Base-by-base conservation (phyloP, 2,797 vertebrate genomes). In the Crenuchus spilurus region DNA sequence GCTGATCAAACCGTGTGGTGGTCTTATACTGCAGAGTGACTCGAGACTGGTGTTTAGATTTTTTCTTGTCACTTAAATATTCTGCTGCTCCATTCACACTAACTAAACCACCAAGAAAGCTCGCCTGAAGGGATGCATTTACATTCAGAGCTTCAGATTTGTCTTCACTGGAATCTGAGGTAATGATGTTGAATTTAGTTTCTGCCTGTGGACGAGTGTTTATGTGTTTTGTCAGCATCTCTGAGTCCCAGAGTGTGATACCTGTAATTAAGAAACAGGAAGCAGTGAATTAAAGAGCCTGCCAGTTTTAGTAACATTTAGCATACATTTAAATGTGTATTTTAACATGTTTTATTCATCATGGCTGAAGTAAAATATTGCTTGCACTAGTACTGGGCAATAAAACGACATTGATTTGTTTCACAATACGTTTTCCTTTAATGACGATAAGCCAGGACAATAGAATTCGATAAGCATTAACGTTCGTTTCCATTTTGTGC, bases 171-270 rank as follows among this genome's bases (percentile, higher is more conserved):
- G 82, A 80, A 42, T 87, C 84, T 2, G 83, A 82, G 1, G 73
- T 35, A 51, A 86, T 76, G 0, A 86, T 75, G 24, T 82, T 71
- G 20, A 83, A 84, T 1, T 80, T 74, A 8, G 82, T 83, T 30
- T 82, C 80, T 52, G 51, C 55, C 49, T 86, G 86, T 28, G 70
- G 28, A 2, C 2, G 10, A 6, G 41, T 31, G 64, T 75, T 73
- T 4, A 77, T 74, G n/a, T 79, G 22, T 6, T 61, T 79, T n/a
- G 74, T n/a, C 6, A 84, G 54, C 16, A 31, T 66, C 10, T 83
- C 70, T 0, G 9, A 35, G 75, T 84, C 80, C 87, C 82, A 84
- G 13, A 84, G 82, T 11, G 80, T 85, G 20, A 84, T 67, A 22
- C 80, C 86, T 85, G 51, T n/a, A 41, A 13, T 24, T 2, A 61